A percentile compares a stretch with the other conserved stretches of the same genome.
phyloP scores from a whole-genome alignment of 2,113 vertebrate genomes.

The Ahaetulla prasina region DNA sequence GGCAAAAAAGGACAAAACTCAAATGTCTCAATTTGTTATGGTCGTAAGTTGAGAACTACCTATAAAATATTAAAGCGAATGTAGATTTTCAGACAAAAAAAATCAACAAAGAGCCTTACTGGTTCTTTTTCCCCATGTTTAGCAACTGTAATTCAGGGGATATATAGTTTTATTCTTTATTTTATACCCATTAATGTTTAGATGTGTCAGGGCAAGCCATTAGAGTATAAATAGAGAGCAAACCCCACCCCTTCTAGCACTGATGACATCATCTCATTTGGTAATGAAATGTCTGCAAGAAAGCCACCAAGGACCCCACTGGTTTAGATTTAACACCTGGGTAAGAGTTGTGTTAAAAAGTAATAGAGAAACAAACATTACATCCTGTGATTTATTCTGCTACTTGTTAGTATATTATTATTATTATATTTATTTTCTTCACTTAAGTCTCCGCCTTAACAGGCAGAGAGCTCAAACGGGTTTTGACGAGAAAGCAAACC shows the following conservation, averaged over 20 bases:
- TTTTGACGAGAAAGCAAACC: not conserved
- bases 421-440: not conserved
- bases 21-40: no score
- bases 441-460: not conserved
- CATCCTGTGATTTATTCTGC: not conserved
- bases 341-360: not conserved
- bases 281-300: not conserved
- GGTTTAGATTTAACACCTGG: not conserved
- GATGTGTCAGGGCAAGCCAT: no score
- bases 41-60: no score
- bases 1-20: no score
- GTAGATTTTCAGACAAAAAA: not conserved
- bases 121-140: not conserved
- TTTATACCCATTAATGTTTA: no score
- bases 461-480: not conserved
- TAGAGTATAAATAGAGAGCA: no score
- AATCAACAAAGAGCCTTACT: not conserved
- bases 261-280: not conserved
- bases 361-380: not conserved
- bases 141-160: not conserved
- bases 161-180: no score
- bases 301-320: not conserved
- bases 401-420: not conserved
- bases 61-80: not conserved
- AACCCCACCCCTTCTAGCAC: no score